These are phyloP conservation scores for Drosophila pseudoobscura DNA, from an alignment of 1,140 invertebrate species.

Conservation along the genomic window DNA sequence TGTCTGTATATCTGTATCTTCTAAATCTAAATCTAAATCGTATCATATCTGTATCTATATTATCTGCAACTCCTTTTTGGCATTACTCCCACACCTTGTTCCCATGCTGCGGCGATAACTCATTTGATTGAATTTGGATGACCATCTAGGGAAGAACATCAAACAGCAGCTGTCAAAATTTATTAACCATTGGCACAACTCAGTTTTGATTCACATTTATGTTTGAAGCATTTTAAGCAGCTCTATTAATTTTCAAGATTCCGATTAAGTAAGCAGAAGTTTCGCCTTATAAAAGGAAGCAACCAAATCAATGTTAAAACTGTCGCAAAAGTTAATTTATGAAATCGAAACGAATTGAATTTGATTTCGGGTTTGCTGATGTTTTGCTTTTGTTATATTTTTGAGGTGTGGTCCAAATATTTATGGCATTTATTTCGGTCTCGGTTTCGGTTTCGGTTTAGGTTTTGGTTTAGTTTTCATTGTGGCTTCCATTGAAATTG, in stretches of 20 bases:
- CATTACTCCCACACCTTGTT: constrained; percentile 12
- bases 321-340: constrained; percentile 69
- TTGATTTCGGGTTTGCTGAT: constrained; percentile 21
- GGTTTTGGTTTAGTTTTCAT: constrained; percentile 19
- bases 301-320: constrained; percentile 33
- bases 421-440: constrained; percentile 14
- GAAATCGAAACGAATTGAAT: constrained; percentile 46
- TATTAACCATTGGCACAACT: constrained; percentile 54
- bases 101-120: constrained; percentile 24
- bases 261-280: constrained; percentile 51
- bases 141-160: constrained; percentile 32
- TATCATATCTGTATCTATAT: constrained; percentile 2
- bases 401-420: constrained; percentile 61
- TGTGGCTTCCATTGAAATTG: constrained; percentile 37
- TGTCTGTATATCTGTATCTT: too few relatives aligned
- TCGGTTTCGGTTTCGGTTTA: background rate
- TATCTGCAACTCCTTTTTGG: background rate
- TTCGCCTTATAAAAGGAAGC: constrained; percentile 38
- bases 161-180: constrained; percentile 58
- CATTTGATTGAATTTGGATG: constrained; percentile 6
- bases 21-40: too few relatives aligned
- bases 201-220: constrained; percentile 37
- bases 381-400: constrained; percentile 21
- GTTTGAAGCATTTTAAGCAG: constrained; percentile 16
- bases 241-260: constrained; percentile 72